Percentiles rank a stretch among this genome's conserved stretches.
phyloP scores from a whole-genome alignment of 2,888 invertebrate species.

The Tetanocera ferruginea region DNA sequence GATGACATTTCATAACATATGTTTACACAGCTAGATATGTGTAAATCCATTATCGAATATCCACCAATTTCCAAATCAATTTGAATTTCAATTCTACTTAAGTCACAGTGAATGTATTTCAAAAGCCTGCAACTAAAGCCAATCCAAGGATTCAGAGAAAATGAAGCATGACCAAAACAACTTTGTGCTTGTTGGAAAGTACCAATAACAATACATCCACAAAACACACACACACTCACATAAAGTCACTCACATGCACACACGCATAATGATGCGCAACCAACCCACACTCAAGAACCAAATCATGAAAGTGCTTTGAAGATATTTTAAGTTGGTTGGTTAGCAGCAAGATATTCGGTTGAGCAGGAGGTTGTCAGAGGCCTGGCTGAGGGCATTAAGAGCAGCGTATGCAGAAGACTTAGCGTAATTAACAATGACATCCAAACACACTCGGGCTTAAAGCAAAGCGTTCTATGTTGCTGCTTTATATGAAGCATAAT shows the following conservation, averaged over 20 bases:
- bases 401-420: neutral
- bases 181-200: neutral
- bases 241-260: neutral
- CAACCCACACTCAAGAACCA: neutral
- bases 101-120: neutral
- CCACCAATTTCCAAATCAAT: slow-evolving; percentile 6
- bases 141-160: neutral
- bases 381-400: neutral
- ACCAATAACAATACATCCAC: neutral
- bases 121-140: neutral
- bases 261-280: neutral
- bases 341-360: neutral
- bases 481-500: neutral
- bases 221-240: neutral
- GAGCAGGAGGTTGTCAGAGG: neutral
- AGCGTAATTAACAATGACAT: slow-evolving; percentile 10
- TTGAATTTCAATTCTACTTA: neutral
- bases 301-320: neutral
- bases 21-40: neutral
- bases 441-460: neutral
- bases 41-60: neutral
- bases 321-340: neutral
- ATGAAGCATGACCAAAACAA: neutral
- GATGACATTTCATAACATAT: too few species aligned
- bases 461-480: neutral